Evolutionary conservation across 1,140 invertebrate genomes (phyloP).

Genomic region (Drosophila bifasciata): DNA sequence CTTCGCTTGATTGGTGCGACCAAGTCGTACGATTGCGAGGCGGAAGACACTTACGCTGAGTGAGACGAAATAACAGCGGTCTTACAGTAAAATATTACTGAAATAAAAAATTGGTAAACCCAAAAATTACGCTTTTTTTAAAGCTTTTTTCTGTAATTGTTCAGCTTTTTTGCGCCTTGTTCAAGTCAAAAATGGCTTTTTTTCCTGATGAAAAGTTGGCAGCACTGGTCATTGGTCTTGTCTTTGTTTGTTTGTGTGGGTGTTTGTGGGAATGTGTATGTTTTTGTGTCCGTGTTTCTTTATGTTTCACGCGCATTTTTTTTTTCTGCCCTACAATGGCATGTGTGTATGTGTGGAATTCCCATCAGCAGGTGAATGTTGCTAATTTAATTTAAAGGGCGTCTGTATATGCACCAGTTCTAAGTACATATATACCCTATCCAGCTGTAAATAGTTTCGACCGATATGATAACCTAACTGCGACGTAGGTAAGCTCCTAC

Average conservation of each 20-base stretch:
- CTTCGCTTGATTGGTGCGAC: no score
- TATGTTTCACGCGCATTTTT: constrained; percentile 46
- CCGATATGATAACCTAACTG: constrained; percentile 46
- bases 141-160: no score
- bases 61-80: no score
- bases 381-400: constrained; percentile 63
- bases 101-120: no score
- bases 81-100: no score
- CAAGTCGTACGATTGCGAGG: no score
- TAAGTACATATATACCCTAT: constrained; percentile 7
- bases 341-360: constrained; percentile 2
- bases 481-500: constrained; percentile 22
- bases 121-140: no score
- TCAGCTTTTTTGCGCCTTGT: no score
- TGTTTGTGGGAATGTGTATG: constrained; percentile 8
- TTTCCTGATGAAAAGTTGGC: no score
- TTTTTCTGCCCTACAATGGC: constrained; percentile 29
- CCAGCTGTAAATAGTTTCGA: neutral
- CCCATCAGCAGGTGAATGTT: constrained; percentile 26
- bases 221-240: neutral
- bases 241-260: constrained; percentile 6
- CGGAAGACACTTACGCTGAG: no score
- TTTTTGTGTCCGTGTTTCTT: constrained; percentile 27
- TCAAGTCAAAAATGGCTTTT: no score
- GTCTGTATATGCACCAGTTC: constrained; percentile 16